Percentiles rank a stretch among this genome's conserved stretches.
Conservation (phyloP, 2,888 invertebrate genomes). For the Matsumyia berberina region DNA sequence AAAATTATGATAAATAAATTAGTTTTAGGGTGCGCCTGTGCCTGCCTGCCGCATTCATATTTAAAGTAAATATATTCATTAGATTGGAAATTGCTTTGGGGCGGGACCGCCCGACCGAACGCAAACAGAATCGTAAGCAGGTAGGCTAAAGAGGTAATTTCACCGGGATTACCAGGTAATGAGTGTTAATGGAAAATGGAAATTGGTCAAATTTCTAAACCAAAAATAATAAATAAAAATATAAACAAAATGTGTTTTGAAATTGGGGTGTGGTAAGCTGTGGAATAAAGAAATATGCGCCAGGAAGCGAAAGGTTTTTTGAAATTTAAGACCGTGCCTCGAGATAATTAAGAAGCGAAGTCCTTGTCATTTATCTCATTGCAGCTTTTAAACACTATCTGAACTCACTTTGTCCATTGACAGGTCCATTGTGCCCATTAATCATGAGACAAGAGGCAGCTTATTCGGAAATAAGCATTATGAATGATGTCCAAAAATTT, state of each 20-base stretch:
- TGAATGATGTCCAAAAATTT: no score
- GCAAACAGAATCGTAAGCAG: constrained; percentile 68
- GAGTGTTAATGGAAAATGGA: constrained; percentile 74
- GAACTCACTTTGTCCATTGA: no score
- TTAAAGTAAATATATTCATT: constrained; percentile 76
- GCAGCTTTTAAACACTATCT: no score
- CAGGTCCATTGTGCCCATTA: no score
- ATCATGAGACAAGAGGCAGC: no score
- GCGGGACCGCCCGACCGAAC: constrained; percentile 8
- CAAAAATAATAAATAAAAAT: no score
- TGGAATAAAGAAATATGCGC: constrained; percentile 43
- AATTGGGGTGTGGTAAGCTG: constrained; percentile 29
- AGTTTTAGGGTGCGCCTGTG: constrained; percentile 38
- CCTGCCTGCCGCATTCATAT: constrained; percentile 51
- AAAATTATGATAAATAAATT: constrained; percentile 73
- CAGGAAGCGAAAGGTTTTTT: neutral
- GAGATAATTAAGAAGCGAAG: no score
- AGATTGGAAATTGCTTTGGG: constrained; percentile 66
- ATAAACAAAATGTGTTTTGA: neutral
- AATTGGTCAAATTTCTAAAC: constrained; percentile 31
- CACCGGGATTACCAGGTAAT: constrained; percentile 65
- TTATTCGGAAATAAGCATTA: no score
- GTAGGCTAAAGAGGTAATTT: constrained; percentile 68
- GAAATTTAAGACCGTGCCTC: neutral
- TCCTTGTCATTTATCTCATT: no score